Percentiles rank a stretch among this genome's conserved stretches.
phyloP scores from a whole-genome alignment of 2,888 invertebrate species.

The Ophion ellenae region DNA sequence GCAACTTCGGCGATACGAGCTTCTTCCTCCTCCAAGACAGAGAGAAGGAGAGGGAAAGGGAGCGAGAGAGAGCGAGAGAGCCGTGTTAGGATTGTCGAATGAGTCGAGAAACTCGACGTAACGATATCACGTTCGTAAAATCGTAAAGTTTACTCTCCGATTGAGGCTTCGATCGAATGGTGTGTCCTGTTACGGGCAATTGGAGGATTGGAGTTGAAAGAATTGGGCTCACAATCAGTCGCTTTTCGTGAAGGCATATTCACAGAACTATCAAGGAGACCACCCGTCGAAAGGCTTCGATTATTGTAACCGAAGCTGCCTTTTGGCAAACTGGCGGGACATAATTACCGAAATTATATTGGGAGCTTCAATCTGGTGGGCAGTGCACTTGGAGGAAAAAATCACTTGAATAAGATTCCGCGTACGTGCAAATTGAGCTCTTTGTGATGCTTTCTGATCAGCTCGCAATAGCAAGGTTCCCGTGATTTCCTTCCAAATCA shows the following conservation, averaged over 20 bases:
- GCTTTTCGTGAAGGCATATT: conserved; percentile 28
- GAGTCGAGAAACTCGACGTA: conserved; percentile 31
- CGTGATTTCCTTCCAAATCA: no score
- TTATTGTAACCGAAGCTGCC: conserved; percentile 4
- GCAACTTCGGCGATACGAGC: conserved; percentile 17
- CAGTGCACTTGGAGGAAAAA: neutral
- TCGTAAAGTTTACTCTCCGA: conserved; percentile 37
- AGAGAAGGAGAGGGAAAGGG: neutral
- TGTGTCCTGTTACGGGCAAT: conserved; percentile 29
- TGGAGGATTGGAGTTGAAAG: conserved; percentile 25
- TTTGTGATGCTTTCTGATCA: neutral
- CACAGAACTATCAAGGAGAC: conserved; percentile 41
- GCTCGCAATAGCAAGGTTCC: no score
- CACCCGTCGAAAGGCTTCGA: conserved; percentile 35
- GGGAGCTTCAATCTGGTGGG: neutral
- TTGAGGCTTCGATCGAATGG: conserved; percentile 19
- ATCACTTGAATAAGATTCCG: neutral
- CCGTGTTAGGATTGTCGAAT: conserved; percentile 34
- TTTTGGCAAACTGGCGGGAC: neutral
- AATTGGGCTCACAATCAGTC: conserved; percentile 6
- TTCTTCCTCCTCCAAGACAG: neutral
- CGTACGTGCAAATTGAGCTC: neutral
- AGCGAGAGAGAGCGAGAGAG: neutral
- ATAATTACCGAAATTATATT: neutral
- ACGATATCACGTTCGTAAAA: conserved; percentile 48